These are phyloP conservation scores for Lypha dubia DNA, from an alignment of 2,888 invertebrate species.

Conservation along the genomic window DNA sequence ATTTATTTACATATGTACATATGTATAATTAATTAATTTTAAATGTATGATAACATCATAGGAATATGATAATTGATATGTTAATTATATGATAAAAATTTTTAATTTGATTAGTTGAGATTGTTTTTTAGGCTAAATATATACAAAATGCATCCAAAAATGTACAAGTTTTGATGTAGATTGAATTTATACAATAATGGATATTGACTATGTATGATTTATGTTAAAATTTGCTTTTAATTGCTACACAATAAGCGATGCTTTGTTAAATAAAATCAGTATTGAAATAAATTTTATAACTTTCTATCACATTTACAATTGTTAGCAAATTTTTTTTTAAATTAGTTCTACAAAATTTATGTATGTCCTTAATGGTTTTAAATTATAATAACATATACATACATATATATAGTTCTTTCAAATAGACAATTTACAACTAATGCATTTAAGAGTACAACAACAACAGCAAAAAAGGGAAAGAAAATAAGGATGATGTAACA, in stretches of 20 bases:
- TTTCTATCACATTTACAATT: not conserved
- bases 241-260: constrained; percentile 57
- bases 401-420: too few species aligned
- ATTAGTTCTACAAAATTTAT: constrained; percentile 11
- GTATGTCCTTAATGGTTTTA: constrained; percentile 16
- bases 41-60: constrained; percentile 20
- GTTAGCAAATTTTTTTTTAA: constrained; percentile 7
- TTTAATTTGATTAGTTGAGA: constrained; percentile 4
- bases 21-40: not conserved
- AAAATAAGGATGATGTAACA: constrained; percentile 36
- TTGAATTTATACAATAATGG: constrained; percentile 54
- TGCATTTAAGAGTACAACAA: constrained; percentile 30
- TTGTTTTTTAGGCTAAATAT: constrained; percentile 7
- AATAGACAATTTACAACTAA: constrained; percentile 22
- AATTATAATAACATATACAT: constrained; percentile 9
- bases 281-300: constrained; percentile 3
- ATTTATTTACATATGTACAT: not conserved
- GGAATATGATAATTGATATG: constrained; percentile 37
- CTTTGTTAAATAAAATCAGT: not conserved
- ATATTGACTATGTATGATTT: constrained; percentile 27
- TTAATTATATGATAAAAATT: constrained; percentile 35
- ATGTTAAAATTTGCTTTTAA: constrained; percentile 24
- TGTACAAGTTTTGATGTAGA: not conserved
- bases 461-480: not conserved
- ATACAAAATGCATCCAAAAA: constrained; percentile 39